Evolutionary conservation across 1,140 invertebrate species (phyloP), one percentile per base, ranked within the genome.

Genomic region (Diachasmimorpha longicaudata): DNA sequence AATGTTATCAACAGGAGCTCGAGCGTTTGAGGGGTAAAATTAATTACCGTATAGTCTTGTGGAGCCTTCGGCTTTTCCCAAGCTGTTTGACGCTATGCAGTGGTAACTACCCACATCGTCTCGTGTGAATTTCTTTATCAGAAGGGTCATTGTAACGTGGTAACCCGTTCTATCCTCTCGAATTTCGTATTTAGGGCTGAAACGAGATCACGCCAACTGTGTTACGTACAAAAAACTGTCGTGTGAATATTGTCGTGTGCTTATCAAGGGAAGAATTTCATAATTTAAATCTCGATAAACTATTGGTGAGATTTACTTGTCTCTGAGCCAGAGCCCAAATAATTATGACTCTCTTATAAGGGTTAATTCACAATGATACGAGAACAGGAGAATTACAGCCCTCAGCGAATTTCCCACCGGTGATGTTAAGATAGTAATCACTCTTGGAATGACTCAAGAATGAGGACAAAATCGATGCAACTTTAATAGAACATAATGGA

Each of bases 61-160:
- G 0, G 93, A 94, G 70, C 94, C 94, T 85, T 95, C 94, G 37
- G 95, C 94, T 82, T 91, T 93, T 55, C 96, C 95, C 37, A 96
- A 87, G 2, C 93, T 94, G 85, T 96, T 96, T 73, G 94, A 95
- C 52, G 95, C 95, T 48, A 96, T 93, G 83, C 96, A 96, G 83
- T 93, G 94, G 90, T 96, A 97, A 68, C 93, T 94, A n/a, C 96
- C 95, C 79, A 95, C 94, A 87, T 96, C 96, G 25, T 91, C 89
- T 73, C 91, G 87, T 2, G 92, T 91, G 85, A 96, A 94, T 80
- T 92, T 91, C 75, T 92, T 89, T 77, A 97, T 95, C 19, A 93
- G 90, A 72, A 97, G 90, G 90, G 92, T 92, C 92, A 96, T 95
- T 74, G 92, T 92, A 23, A 95, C 93, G 78, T 94, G 94, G 88